Evolutionary conservation across 1,140 invertebrate genomes (phyloP), one percentile per base, ranked within the genome.

Genomic region (Papilio glaucus): DNA sequence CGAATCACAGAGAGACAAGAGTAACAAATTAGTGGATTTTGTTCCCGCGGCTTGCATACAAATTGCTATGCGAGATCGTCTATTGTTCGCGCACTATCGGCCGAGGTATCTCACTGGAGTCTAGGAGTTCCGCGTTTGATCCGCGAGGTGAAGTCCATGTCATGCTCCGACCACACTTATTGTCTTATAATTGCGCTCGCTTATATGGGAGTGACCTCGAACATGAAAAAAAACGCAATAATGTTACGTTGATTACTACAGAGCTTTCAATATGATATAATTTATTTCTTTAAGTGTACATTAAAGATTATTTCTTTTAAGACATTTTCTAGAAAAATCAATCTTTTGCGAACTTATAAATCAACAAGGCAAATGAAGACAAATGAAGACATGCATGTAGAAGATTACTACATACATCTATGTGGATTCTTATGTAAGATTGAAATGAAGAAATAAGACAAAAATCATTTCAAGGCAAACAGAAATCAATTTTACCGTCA

Each of bases 11-110:
- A 77, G 72, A 85, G 77, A 87, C 83, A 87, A 83, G 49, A 57
- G 84, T 73, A 79, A 81, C 79, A 80, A 85, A 84, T 90, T 85
- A 86, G 83, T 77, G 83, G 80, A 81, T 87, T 74, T 73, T 73
- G 80, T 89, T 88, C 86, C 86, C 88, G 85, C 81, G 83, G 78
- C 84, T 84, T 80, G 80, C 82, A 83, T 86, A 88, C 87, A 90
- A 89, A 89, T 90, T 88, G 85, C 84, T 87, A 80, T 85, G 82
- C 81, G 82, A 78, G 82, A 88, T 74, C 76, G 61, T 26, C 84
- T 74, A 88, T 89, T 89, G 87, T 90, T 80, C 63, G 2, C 6
- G 7, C 24, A 24, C 77, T 90, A 90, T 90, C 88, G 68, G n/a
- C 41, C 26, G 45, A 39, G 62, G 57, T 68, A 68, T 78, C 82